Base-by-base conservation (phyloP, 2,888 invertebrate genomes). In the Dorcus hopei region DNA sequence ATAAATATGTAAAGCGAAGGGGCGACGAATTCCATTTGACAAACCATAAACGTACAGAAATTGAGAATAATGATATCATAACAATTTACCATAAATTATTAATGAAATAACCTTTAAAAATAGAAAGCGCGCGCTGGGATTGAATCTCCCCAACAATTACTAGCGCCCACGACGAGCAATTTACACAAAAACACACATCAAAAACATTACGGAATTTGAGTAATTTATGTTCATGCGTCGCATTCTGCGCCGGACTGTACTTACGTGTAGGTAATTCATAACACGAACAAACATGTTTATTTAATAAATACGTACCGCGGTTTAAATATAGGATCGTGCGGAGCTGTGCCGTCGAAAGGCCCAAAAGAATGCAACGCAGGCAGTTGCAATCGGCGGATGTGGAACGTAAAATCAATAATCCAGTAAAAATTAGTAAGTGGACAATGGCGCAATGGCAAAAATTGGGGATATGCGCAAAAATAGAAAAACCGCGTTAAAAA, bases 361-460 rank as follows among this genome's bases (percentile, higher is more conserved):
- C 26, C 26, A 33, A 33, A 33, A 33, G 26, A 33, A 33, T 33
- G 26, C 26, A 33, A 33, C 26, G 26, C 26, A 33, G 26, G 45
- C 23, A 3, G 45, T 14, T 42, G 9, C 45, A 45, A 45, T 45
- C 23, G 45, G 23, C 14, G 19, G 45, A 45, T 45, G 14, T 42
- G 42, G 14, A 23, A 45, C 45, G 59, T 74, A 76, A 76, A 77
- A 77, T 77, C 77, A 76, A 77, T 77, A 57, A 75, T 70, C 74
- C 76, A 75, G 77, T 77, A 77, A 77, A 78, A 78, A 78, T 77
- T 77, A 77, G 76, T 75, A 74, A 77, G 75, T 76, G 78, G 78
- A 78, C 78, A 77, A 77, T 76, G 76, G 77, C 77, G 77, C 77
- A 77, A 76, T 75, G 77, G 77, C 76, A 77, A 77, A 78, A 78